phyloP scores from a whole-genome alignment of 2,113 vertebrate genomes.

The Pholis gunnellus region DNA sequence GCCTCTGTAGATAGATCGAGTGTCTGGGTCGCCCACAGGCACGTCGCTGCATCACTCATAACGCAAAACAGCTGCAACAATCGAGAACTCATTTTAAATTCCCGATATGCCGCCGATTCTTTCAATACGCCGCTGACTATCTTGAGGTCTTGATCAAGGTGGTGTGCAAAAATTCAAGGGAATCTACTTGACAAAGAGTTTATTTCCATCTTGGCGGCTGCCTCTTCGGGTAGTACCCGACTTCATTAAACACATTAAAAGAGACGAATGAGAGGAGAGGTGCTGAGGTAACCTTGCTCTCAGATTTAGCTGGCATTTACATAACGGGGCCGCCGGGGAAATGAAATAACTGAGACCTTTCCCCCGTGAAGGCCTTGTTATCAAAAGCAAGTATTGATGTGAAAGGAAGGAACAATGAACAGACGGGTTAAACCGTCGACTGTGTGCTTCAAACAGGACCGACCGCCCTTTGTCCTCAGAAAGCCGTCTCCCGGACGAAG shows the following conservation, averaged over 20 bases:
- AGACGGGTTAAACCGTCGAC: conserved; percentile 20
- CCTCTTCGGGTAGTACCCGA: conserved; percentile 19
- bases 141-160: conserved; percentile 24
- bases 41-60: neutral
- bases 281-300: conserved; percentile 14
- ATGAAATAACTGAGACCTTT: conserved; percentile 30
- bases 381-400: conserved; percentile 8
- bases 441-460: conserved; percentile 33
- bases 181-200: neutral
- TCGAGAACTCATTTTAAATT: conserved; percentile 28
- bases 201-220: conserved; percentile 1
- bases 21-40: neutral
- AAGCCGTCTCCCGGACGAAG: conserved; percentile 49
- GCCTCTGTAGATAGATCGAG: neutral
- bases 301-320: conserved; percentile 11
- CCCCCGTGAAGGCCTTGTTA: conserved; percentile 21
- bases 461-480: conserved; percentile 24
- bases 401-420: conserved; percentile 19
- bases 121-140: neutral
- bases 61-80: conserved; percentile 30
- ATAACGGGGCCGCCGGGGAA: conserved; percentile 10
- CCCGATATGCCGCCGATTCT: neutral
- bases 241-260: conserved; percentile 41
- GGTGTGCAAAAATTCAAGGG: conserved; percentile 6
- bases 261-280: conserved; percentile 24